A percentile compares a stretch with the other conserved stretches of the same genome.
Evolutionary conservation across 2,797 vertebrate genomes (phyloP).

Genomic region (Sebastes hubbsi): DNA sequence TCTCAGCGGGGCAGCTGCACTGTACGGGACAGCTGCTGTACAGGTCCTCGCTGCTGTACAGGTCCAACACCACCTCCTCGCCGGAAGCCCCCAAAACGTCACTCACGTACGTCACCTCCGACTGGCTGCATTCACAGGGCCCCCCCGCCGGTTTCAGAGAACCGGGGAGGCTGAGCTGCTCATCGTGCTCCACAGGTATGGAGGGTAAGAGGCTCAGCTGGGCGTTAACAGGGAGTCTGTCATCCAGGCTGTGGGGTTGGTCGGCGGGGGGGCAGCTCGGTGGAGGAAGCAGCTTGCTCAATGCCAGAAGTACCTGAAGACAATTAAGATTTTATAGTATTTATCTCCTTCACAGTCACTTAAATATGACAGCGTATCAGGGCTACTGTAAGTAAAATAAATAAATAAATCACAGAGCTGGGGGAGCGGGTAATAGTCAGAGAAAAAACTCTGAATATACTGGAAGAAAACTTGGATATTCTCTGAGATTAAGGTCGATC

Average conservation of each 20-base stretch:
- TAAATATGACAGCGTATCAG: neutral
- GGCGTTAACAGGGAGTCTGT: neutral
- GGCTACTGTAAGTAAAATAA: neutral
- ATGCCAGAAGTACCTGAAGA: conserved; percentile 64
- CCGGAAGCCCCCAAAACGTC: rapidly evolving
- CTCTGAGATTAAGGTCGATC: too few relatives aligned
- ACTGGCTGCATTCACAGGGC: conserved; percentile 76
- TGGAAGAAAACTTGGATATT: too few relatives aligned
- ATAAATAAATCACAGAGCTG: neutral
- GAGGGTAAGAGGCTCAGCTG: conserved; percentile 28
- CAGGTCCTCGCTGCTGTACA: conserved; percentile 4
- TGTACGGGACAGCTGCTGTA: conserved; percentile 67
- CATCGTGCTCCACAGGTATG: conserved; percentile 75
- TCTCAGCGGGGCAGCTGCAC: conserved; percentile 58
- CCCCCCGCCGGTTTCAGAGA: neutral
- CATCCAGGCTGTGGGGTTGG: conserved; percentile 70
- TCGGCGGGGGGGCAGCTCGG: conserved; percentile 58
- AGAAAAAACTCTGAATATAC: neutral
- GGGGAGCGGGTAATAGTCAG: neutral
- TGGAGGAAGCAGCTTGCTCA: conserved; percentile 65
- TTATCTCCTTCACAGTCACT: neutral
- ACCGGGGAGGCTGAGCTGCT: conserved; percentile 41
- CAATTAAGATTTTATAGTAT: neutral
- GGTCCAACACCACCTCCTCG: neutral
- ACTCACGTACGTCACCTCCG: conserved; percentile 68